These are phyloP conservation scores for Poecilobothrus nobilitatus DNA, from an alignment of 2,888 invertebrate species.

Conservation along the genomic window DNA sequence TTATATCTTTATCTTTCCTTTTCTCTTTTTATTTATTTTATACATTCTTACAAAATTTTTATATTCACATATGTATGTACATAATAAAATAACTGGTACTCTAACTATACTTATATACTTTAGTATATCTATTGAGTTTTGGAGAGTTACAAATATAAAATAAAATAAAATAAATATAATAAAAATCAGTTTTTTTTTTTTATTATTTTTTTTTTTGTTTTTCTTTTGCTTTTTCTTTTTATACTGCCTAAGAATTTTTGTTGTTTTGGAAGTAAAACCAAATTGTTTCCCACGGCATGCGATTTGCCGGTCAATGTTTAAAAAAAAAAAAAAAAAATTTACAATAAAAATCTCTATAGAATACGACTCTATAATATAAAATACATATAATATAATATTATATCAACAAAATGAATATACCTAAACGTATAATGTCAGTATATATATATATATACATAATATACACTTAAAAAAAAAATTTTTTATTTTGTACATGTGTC, in stretches of 20 bases:
- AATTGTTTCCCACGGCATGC: slow-evolving; percentile 48
- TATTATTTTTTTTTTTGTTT: too few relatives aligned
- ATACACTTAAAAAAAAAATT: background rate
- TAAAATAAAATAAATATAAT: background rate
- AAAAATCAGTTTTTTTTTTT: background rate
- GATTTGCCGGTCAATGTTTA: slow-evolving; percentile 46
- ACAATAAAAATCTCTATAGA: slow-evolving; percentile 6
- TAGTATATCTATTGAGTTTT: background rate
- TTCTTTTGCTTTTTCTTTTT: background rate
- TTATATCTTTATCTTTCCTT: too few relatives aligned
- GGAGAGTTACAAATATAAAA: background rate
- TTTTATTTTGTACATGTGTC: background rate
- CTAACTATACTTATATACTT: background rate
- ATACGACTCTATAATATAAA: background rate
- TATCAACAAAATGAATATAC: too few relatives aligned
- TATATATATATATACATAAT: slow-evolving; percentile 5
- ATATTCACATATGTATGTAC: background rate
- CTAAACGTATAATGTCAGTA: background rate
- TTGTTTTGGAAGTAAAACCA: slow-evolving; percentile 34
- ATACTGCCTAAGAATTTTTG: background rate
- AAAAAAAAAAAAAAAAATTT: too few relatives aligned
- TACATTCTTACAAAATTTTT: background rate
- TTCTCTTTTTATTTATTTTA: too few relatives aligned
- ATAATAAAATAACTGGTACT: background rate
- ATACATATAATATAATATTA: too few relatives aligned